Conservation (phyloP, 2,797 vertebrate genomes). For the Siniperca obscura region DNA sequence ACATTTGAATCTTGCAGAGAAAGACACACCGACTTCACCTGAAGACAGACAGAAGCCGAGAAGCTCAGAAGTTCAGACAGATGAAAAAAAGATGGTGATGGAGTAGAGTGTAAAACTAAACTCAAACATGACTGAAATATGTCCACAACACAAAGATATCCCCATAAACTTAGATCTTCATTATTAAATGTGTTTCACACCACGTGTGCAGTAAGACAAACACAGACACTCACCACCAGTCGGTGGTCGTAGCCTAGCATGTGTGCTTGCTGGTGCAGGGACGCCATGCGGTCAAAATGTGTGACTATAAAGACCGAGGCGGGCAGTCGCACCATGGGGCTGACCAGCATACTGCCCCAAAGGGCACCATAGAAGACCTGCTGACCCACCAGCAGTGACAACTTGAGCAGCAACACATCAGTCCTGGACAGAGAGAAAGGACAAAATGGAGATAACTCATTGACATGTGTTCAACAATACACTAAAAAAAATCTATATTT, state of each 20-base stretch:
- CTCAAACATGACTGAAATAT: background rate
- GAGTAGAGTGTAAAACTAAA: background rate
- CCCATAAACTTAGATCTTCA: background rate
- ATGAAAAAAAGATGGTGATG: background rate
- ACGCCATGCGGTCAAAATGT: constrained; percentile 89
- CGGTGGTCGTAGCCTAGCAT: constrained; percentile 91
- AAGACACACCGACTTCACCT: constrained; percentile 92
- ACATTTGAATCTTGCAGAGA: constrained; percentile 95
- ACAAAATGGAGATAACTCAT: constrained; percentile 1
- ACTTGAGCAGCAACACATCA: constrained; percentile 90
- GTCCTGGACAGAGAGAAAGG: constrained; percentile 83
- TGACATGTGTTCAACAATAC: background rate
- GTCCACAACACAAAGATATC: background rate
- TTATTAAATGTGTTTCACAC: background rate
- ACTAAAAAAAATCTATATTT: constrained; percentile 16
- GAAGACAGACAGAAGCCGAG: constrained; percentile 24
- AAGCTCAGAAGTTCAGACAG: constrained; percentile 12
- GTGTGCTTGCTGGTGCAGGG: constrained; percentile 87
- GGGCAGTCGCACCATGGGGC: constrained; percentile 90
- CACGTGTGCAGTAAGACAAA: background rate
- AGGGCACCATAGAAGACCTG: constrained; percentile 92
- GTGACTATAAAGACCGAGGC: constrained; percentile 93
- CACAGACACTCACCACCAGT: constrained; percentile 86
- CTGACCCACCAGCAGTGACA: constrained; percentile 92
- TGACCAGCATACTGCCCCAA: constrained; percentile 93